These are phyloP conservation scores for Cataglyphis cursor DNA, from an alignment of 2,888 invertebrate genomes.

Conservation along the genomic window DNA sequence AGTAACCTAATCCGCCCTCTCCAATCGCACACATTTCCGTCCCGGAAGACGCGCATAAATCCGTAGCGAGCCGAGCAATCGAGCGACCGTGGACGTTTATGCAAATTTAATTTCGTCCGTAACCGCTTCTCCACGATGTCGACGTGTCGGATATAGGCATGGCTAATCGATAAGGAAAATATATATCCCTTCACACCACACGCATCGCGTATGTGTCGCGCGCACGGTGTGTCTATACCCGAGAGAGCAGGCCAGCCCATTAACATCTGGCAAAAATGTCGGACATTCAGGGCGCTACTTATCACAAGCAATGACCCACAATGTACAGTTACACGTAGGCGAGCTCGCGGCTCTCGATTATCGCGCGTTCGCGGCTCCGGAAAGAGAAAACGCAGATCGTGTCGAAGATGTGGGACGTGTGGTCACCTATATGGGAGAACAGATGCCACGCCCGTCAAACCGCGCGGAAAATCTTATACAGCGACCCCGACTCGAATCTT, in stretches of 20 bases:
- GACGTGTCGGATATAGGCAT: conserved; percentile 43
- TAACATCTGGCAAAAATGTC: conserved; percentile 53
- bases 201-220: background rate
- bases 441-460: conserved; percentile 56
- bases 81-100: conserved; percentile 36
- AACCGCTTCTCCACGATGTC: conserved; percentile 41
- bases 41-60: conserved; percentile 50
- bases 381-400: conserved; percentile 57
- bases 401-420: conserved; percentile 51
- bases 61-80: conserved; percentile 14
- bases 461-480: conserved; percentile 48
- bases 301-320: conserved; percentile 56
- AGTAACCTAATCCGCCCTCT: background rate
- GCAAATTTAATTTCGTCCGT: conserved; percentile 52
- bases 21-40: conserved; percentile 19
- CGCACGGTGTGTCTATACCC: conserved; percentile 15
- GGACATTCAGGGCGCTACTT: conserved; percentile 56
- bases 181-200: background rate
- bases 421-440: conserved; percentile 38
- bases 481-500: conserved; percentile 2
- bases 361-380: conserved; percentile 37
- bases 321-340: conserved; percentile 62
- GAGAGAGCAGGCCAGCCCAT: conserved; percentile 32
- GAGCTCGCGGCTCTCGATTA: conserved; percentile 53
- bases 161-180: conserved; percentile 44